Percentiles rank a stretch among this genome's conserved stretches.
Evolutionary conservation across 2,888 invertebrate species (phyloP).

Genomic region (Thymelicus lineola): DNA sequence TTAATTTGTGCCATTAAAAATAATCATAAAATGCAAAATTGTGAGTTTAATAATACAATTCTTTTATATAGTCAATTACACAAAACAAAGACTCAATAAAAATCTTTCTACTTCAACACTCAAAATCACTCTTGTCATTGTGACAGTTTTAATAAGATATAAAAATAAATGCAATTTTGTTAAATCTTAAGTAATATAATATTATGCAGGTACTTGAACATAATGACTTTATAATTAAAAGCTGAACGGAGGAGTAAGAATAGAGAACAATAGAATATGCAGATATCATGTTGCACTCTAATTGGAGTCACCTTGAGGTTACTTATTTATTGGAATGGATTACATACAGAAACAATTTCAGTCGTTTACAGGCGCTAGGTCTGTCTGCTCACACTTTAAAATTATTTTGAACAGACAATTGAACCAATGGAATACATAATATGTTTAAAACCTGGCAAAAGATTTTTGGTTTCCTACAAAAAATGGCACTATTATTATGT

Average conservation of each 20-base stretch:
- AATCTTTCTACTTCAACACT: not conserved
- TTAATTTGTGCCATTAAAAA: not conserved
- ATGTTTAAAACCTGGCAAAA: too few relatives aligned
- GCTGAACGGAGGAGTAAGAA: not conserved
- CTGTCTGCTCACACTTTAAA: not conserved
- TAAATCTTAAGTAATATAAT: slow-evolving; percentile 11
- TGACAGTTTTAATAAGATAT: not conserved
- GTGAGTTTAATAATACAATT: not conserved
- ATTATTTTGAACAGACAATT: not conserved
- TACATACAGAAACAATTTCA: slow-evolving; percentile 24
- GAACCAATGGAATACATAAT: too few relatives aligned
- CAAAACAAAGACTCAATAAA: too few relatives aligned
- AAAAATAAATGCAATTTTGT: slow-evolving; percentile 17
- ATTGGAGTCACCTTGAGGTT: slow-evolving; percentile 22
- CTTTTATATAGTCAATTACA: not conserved
- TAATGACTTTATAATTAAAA: not conserved
- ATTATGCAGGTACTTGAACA: slow-evolving; percentile 21
- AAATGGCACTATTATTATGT: too few relatives aligned
- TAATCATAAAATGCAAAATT: not conserved
- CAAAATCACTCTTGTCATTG: not conserved
- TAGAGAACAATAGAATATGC: not conserved
- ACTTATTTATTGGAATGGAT: slow-evolving; percentile 22
- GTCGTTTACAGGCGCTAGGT: not conserved
- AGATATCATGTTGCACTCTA: slow-evolving; percentile 3
- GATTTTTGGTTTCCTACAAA: too few relatives aligned